Percentiles rank a stretch among this genome's conserved stretches.
These are phyloP conservation scores for Atractosteus spatula DNA, from an alignment of 2,113 vertebrate species.

Conservation along the genomic window DNA sequence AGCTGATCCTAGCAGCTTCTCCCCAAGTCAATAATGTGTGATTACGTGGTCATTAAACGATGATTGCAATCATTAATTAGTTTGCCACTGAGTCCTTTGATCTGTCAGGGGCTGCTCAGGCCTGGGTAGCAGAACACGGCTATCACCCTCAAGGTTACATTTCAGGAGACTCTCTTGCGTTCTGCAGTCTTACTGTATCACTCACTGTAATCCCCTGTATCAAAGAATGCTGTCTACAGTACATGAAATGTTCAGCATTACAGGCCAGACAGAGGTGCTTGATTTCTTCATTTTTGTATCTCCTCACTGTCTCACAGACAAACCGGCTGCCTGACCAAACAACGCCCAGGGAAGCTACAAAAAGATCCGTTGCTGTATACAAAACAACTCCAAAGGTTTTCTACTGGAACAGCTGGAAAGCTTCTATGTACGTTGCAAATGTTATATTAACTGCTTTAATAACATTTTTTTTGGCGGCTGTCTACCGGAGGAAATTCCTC, in stretches of 20 bases:
- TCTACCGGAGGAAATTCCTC: background rate
- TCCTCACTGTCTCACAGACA: no score
- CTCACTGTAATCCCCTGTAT: background rate
- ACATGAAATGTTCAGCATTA: background rate
- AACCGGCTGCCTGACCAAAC: background rate
- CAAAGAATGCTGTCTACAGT: background rate
- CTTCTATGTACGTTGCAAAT: background rate
- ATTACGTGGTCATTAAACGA: background rate
- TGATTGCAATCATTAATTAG: conserved; percentile 2
- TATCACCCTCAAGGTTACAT: background rate
- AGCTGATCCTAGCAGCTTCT: background rate
- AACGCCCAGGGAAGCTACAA: background rate
- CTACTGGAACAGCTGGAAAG: background rate
- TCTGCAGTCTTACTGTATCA: background rate
- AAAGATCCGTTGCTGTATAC: background rate
- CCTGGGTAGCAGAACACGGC: background rate
- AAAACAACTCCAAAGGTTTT: background rate
- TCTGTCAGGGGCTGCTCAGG: background rate
- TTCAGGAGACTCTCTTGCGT: background rate
- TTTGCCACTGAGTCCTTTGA: background rate
- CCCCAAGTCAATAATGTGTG: background rate
- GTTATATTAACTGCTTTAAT: background rate
- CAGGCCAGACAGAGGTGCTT: background rate
- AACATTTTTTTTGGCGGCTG: background rate
- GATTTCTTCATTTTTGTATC: no score